Evolutionary conservation across 1,140 invertebrate genomes (phyloP).

Genomic region (Leptopilina clavipes): DNA sequence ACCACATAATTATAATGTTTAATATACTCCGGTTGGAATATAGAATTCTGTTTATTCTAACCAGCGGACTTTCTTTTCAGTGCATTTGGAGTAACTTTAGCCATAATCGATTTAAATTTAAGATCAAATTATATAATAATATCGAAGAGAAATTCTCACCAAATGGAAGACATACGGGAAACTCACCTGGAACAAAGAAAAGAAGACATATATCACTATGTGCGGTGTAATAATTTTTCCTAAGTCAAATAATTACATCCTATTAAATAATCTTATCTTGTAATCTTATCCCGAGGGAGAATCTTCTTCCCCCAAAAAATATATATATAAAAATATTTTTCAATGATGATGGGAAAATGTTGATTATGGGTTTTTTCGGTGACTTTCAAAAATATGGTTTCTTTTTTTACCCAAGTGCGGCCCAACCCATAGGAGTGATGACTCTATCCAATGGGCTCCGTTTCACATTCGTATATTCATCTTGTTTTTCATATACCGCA

Average conservation of each 20-base stretch:
- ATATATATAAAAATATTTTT: too few relatives aligned
- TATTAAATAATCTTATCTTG: too few relatives aligned
- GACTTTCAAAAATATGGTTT: slow-evolving; percentile 30
- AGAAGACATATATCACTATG: slow-evolving; percentile 34
- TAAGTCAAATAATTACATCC: too few relatives aligned
- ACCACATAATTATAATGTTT: too few relatives aligned
- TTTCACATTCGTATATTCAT: slow-evolving; percentile 73
- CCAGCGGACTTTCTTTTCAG: too few relatives aligned
- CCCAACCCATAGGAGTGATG: slow-evolving; percentile 63
- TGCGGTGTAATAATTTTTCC: too few relatives aligned
- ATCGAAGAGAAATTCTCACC: background rate
- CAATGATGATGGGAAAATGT: too few relatives aligned
- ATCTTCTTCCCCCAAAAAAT: too few relatives aligned
- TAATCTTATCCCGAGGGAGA: too few relatives aligned
- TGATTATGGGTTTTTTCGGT: slow-evolving; percentile 20
- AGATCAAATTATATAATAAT: too few relatives aligned
- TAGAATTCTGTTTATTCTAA: too few relatives aligned
- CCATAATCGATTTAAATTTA: background rate
- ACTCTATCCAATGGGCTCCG: slow-evolving; percentile 73
- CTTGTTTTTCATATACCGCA: slow-evolving; percentile 44
- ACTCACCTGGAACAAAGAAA: slow-evolving; percentile 39
- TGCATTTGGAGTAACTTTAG: background rate
- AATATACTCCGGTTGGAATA: too few relatives aligned
- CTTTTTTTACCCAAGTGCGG: background rate
- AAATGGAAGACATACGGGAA: background rate